Evolutionary conservation across 2,888 invertebrate species (phyloP).

Genomic region (Agriopis leucophaearia): DNA sequence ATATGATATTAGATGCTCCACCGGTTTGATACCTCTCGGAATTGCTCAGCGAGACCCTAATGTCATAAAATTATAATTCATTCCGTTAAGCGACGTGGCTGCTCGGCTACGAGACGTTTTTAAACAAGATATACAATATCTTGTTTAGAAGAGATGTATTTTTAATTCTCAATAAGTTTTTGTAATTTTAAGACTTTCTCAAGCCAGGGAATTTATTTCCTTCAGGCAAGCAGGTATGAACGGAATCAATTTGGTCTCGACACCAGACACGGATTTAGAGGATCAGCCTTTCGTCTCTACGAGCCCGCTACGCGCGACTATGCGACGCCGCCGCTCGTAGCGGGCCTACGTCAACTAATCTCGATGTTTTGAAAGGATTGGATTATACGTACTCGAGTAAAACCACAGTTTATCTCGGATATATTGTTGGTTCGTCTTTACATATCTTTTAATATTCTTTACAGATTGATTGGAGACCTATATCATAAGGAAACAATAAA

Average conservation of each 20-base stretch:
- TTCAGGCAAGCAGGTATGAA: neutral
- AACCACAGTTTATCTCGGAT: neutral
- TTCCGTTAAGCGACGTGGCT: slow-evolving; percentile 14
- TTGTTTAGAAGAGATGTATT: neutral
- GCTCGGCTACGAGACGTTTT: slow-evolving; percentile 28
- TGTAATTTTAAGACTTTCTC: slow-evolving; percentile 10
- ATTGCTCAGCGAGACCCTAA: slow-evolving; percentile 23
- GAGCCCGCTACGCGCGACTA: slow-evolving; percentile 21
- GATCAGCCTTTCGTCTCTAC: slow-evolving; percentile 35
- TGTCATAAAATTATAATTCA: slow-evolving; percentile 32
- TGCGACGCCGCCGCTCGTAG: slow-evolving; percentile 13
- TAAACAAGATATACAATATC: slow-evolving; percentile 18
- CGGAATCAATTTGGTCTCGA: slow-evolving; percentile 38
- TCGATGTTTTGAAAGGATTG: slow-evolving; percentile 6
- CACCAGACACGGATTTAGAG: slow-evolving; percentile 36
- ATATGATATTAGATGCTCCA: slow-evolving; percentile 15
- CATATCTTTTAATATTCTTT: neutral
- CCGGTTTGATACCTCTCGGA: slow-evolving; percentile 21
- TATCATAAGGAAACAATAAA: neutral
- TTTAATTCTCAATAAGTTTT: slow-evolving; percentile 10
- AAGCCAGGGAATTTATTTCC: slow-evolving; percentile 3
- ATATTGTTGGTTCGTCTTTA: neutral
- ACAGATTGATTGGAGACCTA: neutral
- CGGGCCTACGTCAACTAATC: slow-evolving; percentile 17
- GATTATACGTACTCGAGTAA: neutral